Conservation (phyloP, 2,797 vertebrate species). For the Anabacerthia variegaticeps region DNA sequence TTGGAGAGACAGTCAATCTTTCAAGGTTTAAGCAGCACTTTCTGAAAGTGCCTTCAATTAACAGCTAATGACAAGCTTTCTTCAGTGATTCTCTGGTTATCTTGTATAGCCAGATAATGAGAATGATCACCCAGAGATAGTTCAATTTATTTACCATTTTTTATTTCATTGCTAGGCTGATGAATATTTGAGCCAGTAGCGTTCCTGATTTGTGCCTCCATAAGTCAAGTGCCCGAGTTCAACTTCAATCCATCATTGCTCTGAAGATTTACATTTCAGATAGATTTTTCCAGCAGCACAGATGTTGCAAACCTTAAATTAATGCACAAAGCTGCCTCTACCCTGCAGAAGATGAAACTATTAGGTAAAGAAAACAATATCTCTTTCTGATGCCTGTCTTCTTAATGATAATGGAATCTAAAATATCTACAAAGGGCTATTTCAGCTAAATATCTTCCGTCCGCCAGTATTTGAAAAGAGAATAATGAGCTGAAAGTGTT, state of each 20-base stretch:
- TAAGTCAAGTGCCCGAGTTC: neutral
- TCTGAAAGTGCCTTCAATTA: slow-evolving; percentile 46
- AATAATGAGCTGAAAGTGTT: slow-evolving; percentile 24
- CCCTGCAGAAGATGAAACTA: neutral
- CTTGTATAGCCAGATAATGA: slow-evolving; percentile 24
- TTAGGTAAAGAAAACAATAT: neutral
- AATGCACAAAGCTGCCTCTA: slow-evolving; percentile 3
- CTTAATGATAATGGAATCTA: slow-evolving; percentile 28
- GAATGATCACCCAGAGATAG: neutral
- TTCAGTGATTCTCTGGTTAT: neutral
- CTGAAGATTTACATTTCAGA: slow-evolving; percentile 39
- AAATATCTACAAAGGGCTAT: neutral
- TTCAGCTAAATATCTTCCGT: slow-evolving; percentile 17
- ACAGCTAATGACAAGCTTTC: slow-evolving; percentile 21
- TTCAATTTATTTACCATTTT: slow-evolving; percentile 40
- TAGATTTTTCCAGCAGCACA: neutral
- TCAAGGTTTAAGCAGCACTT: slow-evolving; percentile 37
- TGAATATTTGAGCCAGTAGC: slow-evolving; percentile 1
- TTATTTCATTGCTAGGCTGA: slow-evolving; percentile 7
- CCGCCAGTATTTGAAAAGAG: neutral
- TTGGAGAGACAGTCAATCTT: slow-evolving; percentile 11
- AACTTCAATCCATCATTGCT: neutral
- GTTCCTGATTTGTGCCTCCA: neutral
- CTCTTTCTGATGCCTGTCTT: neutral
- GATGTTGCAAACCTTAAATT: slow-evolving; percentile 30